A percentile compares a stretch with the other conserved stretches of the same genome.
phyloP scores from a whole-genome alignment of 2,888 invertebrate species.

The Geophilus truncorum region DNA sequence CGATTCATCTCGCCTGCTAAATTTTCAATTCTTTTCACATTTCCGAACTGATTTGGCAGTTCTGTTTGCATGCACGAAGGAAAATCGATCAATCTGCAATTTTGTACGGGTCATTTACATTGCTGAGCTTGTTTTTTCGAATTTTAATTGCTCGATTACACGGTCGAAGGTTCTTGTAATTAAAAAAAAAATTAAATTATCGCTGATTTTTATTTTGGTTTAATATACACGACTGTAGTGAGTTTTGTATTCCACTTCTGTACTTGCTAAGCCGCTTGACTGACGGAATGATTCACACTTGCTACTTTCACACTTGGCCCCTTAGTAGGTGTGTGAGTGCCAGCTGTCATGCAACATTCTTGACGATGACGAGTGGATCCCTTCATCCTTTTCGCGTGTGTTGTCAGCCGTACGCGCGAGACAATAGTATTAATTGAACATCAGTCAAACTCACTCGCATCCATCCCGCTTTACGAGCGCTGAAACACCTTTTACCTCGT shows the following conservation, averaged over 20 bases:
- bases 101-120: no score
- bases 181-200: no score
- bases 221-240: no score
- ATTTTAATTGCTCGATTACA: no score
- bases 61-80: no score
- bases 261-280: background rate
- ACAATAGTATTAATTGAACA: constrained; percentile 13
- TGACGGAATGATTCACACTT: constrained; percentile 25
- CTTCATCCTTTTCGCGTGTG: background rate
- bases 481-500: background rate
- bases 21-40: no score
- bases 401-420: background rate
- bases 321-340: constrained; percentile 20
- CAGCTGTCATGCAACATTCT: constrained; percentile 25
- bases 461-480: background rate
- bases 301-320: constrained; percentile 27
- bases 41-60: no score
- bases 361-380: constrained; percentile 17
- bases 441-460: background rate
- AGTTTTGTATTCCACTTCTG: background rate
- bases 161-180: no score
- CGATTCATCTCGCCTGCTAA: no score
- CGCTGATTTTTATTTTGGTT: no score
- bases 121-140: no score
- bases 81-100: no score